Conservation (phyloP, 2,888 invertebrate species). For the Epinotia nisella region DNA sequence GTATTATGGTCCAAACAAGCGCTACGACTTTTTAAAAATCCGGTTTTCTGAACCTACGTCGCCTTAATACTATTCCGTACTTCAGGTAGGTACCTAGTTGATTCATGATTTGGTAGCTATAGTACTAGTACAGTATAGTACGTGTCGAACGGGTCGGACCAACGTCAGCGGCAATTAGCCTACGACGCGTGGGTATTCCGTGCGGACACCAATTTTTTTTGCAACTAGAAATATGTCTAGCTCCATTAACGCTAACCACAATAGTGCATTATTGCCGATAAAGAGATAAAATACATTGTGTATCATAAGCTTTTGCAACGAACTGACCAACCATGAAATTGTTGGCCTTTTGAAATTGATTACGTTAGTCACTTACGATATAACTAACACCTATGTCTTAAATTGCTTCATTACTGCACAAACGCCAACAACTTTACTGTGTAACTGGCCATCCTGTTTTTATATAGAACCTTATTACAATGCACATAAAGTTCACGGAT, state of each 20-base stretch:
- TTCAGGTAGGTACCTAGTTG: too few species aligned
- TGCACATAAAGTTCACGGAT: too few species aligned
- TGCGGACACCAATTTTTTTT: background rate
- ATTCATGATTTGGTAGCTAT: too few species aligned
- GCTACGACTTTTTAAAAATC: too few species aligned
- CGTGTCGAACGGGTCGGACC: too few species aligned
- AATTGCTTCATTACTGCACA: conserved; percentile 26
- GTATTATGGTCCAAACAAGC: too few species aligned
- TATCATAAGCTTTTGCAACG: conserved; percentile 38
- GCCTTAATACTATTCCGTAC: too few species aligned
- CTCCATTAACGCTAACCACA: conserved; percentile 1
- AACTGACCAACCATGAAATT: conserved; percentile 41
- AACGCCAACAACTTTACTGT: too few species aligned
- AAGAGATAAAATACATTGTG: conserved; percentile 27
- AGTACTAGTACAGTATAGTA: too few species aligned
- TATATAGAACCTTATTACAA: too few species aligned
- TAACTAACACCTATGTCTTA: conserved; percentile 17
- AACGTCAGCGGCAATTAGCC: background rate
- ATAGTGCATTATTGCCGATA: conserved; percentile 21
- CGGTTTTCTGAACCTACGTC: too few species aligned
- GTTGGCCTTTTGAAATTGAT: conserved; percentile 26
- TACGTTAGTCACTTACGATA: conserved; percentile 26
- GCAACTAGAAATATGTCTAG: background rate
- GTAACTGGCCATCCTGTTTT: too few species aligned
- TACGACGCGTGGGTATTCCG: background rate